Percentiles rank a stretch among this genome's conserved stretches.
phyloP scores from a whole-genome alignment of 2,113 vertebrate species.

The Cynocephalus volans region DNA sequence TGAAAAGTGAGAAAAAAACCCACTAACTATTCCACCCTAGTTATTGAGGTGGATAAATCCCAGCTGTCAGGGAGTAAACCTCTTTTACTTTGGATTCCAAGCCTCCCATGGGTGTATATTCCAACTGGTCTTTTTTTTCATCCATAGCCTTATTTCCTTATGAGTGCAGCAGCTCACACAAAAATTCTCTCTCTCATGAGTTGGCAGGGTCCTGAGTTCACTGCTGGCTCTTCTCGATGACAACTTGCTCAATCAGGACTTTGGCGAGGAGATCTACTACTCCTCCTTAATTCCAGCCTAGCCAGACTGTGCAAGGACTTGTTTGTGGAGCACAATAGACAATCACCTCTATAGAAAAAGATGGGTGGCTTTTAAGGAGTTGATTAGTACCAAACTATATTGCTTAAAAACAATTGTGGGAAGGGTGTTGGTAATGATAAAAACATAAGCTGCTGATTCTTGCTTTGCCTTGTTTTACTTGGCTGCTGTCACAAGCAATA shows the following conservation, averaged over 20 bases:
- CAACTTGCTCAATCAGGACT: neutral
- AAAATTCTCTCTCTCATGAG: neutral
- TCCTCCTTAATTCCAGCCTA: constrained; percentile 6
- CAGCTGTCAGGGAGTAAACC: neutral
- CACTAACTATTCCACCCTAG: neutral
- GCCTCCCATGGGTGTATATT: neutral
- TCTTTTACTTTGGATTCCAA: neutral
- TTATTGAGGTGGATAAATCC: neutral
- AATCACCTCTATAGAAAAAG: constrained; percentile 57
- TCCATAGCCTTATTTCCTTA: neutral
- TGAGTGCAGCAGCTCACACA: neutral
- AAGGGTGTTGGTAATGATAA: constrained; percentile 71
- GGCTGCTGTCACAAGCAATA: constrained; percentile 57
- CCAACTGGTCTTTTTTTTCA: neutral
- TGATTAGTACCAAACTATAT: constrained; percentile 67
- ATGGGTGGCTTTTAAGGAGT: constrained; percentile 56
- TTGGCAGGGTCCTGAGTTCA: neutral
- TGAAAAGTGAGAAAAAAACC: neutral
- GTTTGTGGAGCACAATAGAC: constrained; percentile 44
- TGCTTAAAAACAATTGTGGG: constrained; percentile 77
- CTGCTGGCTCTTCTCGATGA: neutral
- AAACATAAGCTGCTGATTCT: neutral
- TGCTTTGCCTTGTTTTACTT: constrained; percentile 68
- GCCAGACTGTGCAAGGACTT: neutral
- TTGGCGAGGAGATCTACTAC: neutral